Percentiles rank a stretch among this genome's conserved stretches.
Conservation (phyloP, 2,113 vertebrate genomes). For the Lepisosteus oculatus region DNA sequence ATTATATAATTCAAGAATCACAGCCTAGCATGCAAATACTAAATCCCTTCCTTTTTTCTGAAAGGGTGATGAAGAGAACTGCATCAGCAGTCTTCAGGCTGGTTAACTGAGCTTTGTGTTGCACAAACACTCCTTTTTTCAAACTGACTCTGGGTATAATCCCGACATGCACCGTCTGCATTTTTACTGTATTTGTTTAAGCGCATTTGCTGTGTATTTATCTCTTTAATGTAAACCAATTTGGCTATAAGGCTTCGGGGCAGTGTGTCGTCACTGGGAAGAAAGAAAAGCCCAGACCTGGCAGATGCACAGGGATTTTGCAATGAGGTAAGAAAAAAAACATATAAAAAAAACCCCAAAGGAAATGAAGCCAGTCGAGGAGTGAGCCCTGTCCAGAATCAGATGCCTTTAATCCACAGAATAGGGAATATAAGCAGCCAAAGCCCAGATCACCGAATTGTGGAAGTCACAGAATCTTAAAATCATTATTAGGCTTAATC, state of each 20-base stretch:
- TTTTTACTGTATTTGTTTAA: slow-evolving; percentile 25
- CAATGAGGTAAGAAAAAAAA: background rate
- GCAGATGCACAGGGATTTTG: slow-evolving; percentile 2
- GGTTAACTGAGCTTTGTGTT: slow-evolving; percentile 15
- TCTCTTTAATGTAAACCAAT: slow-evolving; percentile 31
- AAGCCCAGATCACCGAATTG: background rate
- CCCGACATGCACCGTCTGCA: slow-evolving; percentile 25
- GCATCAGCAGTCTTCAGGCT: slow-evolving; percentile 24
- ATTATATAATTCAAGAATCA: slow-evolving; percentile 23
- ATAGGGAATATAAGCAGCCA: background rate
- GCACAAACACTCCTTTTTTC: slow-evolving; percentile 25
- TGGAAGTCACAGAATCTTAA: background rate
- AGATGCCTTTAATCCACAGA: slow-evolving; percentile 9
- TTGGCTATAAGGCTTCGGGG: slow-evolving; percentile 21
- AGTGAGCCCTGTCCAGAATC: background rate
- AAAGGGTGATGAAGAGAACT: slow-evolving; percentile 16
- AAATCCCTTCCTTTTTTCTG: slow-evolving; percentile 16
- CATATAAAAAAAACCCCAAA: slow-evolving; percentile 9
- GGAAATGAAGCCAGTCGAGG: background rate
- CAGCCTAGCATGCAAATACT: slow-evolving; percentile 16
- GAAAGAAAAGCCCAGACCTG: slow-evolving; percentile 12
- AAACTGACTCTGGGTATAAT: slow-evolving; percentile 20
- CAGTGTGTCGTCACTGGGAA: slow-evolving; percentile 1
- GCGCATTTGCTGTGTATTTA: slow-evolving; percentile 29
- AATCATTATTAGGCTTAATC: slow-evolving; percentile 13